phyloP scores from a whole-genome alignment of 2,797 vertebrate species.

The Tamandua tetradactyla region DNA sequence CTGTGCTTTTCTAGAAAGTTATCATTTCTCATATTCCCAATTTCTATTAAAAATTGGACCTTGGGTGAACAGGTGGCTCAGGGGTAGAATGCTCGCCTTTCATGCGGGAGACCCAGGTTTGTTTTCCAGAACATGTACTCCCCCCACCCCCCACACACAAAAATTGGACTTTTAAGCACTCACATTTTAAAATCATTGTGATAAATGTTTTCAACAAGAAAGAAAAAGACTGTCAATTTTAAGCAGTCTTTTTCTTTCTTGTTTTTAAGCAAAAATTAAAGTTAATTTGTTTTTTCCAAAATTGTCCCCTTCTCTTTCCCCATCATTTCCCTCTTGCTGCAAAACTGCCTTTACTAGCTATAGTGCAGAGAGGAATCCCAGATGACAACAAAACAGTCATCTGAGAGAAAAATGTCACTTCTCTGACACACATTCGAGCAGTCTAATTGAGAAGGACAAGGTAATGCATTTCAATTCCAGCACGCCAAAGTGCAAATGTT shows the following conservation, averaged over 20 bases:
- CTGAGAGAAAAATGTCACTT: background rate
- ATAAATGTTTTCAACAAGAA: background rate
- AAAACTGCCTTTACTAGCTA: background rate
- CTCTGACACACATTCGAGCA: fast-evolving
- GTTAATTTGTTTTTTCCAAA: background rate
- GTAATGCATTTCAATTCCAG: background rate
- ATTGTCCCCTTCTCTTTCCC: background rate
- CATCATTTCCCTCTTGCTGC: background rate
- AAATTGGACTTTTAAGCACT: background rate
- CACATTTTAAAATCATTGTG: background rate
- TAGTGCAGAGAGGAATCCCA: background rate
- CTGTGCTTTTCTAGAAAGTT: background rate
- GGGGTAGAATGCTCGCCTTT: too few relatives aligned
- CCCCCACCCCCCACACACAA: too few relatives aligned
- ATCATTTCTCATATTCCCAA: background rate
- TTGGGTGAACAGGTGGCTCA: too few relatives aligned
- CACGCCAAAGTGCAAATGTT: background rate
- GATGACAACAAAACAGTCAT: background rate
- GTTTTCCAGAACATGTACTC: too few relatives aligned
- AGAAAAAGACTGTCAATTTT: background rate
- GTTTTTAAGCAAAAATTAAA: background rate
- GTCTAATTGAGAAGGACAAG: background rate
- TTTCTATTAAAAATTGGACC: too few relatives aligned
- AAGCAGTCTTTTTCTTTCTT: too few relatives aligned
- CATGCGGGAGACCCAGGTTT: too few relatives aligned